Conservation (phyloP, 1,140 invertebrate genomes). For the Cylas formicarius region DNA sequence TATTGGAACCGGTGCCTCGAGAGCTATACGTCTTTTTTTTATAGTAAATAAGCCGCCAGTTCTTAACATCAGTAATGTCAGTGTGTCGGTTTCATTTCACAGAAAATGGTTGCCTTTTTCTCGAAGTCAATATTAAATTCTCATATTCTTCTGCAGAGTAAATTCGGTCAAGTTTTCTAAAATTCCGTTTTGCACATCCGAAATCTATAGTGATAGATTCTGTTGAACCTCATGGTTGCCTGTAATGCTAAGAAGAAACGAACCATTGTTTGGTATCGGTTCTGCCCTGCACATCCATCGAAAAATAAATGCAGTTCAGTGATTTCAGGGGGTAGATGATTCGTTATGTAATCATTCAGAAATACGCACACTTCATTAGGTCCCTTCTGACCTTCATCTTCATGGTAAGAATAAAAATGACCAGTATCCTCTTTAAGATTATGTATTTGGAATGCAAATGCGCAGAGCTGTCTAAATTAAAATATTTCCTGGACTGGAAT, state of each 20-base stretch:
- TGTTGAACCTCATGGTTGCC: constrained; percentile 22
- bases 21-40: constrained; percentile 16
- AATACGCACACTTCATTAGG: constrained; percentile 16
- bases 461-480: constrained; percentile 31
- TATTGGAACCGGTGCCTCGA: constrained; percentile 1
- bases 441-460: constrained; percentile 35
- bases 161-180: constrained; percentile 26
- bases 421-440: constrained; percentile 28
- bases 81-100: constrained; percentile 19
- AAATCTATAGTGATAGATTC: constrained; percentile 34
- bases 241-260: constrained; percentile 26
- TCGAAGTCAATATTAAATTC: constrained; percentile 20
- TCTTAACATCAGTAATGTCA: constrained; percentile 25
- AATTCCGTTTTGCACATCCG: constrained; percentile 27
- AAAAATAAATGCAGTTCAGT: constrained; percentile 30
- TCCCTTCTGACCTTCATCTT: constrained; percentile 17
- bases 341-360: constrained; percentile 12
- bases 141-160: constrained; percentile 26
- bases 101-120: constrained; percentile 24
- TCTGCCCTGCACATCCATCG: constrained; percentile 32
- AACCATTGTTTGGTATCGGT: constrained; percentile 28
- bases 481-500: constrained; percentile 20
- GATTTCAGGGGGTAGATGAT: constrained; percentile 13
- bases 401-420: constrained; percentile 30
- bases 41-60: constrained; percentile 17